Base-by-base conservation (phyloP, 2,113 vertebrate genomes). In the Centropus bengalensis region DNA sequence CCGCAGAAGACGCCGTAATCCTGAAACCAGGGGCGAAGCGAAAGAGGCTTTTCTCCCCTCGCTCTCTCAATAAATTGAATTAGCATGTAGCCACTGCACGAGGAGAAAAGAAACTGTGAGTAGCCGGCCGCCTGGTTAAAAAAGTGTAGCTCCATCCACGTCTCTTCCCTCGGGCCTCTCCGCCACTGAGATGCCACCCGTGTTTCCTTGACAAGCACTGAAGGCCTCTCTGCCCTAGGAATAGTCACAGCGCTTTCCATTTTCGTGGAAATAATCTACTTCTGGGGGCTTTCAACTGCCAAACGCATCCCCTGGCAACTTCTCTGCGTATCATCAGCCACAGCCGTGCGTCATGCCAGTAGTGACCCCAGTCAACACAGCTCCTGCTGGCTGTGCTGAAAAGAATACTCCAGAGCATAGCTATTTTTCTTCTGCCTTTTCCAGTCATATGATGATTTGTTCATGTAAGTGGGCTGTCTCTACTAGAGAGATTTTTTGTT, bases 381-480 rank as follows among this genome's bases (percentile, higher is more conserved):
- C 33, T 80, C 70, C 45, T 47, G 77, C 63, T 63, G 17, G 0
- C 22, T 32, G 0, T n/a, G 30, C 59, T 44, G 66, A 27, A 69
- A 81, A 32, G 45, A 52, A 40, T 5, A 62, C 45, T 60, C 66
- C 69, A 73, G 60, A 91, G 52, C 79, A 27, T 44, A 12, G 82
- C 45, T 77, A 10, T 49, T 68, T 82, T 59, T 32, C 23, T 30
- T 12, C 42, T 13, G 4, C 30, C 44, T 74, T 92, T 88, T 71
- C 76, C 62, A 87, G 91, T 93, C 89, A 86, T 83, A 58, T 84
- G 93, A 86, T 49, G 76, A 79, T 88, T 91, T 70, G 89, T 82
- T 83, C 62, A 15, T 70, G 64, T 66, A 76, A 91, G 56, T 26
- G 49, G 42, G 66, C 78, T 49, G 28, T 58, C 62, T 84, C 11